Evolutionary conservation across 64 coral and sea anemone genomes (phyloP).

Genomic region (Dendronephthya gigantea): DNA sequence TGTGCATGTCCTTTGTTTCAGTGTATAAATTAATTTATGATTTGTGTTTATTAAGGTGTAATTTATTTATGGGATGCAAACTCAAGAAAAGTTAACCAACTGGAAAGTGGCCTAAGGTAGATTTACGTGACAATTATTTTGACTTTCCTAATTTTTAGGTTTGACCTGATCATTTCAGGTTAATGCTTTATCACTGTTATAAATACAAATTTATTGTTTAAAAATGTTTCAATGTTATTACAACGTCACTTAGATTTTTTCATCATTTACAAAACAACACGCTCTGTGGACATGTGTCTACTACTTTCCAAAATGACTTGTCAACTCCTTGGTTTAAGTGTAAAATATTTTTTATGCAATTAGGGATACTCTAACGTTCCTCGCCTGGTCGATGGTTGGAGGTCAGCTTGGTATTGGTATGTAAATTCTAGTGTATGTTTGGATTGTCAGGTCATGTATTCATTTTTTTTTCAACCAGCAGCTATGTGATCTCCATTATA

Average conservation of each 20-base stretch:
- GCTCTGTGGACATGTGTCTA: background rate
- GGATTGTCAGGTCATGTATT: background rate
- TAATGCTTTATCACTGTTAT: too few relatives aligned
- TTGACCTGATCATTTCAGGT: too few relatives aligned
- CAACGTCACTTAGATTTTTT: too few relatives aligned
- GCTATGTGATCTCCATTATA: background rate
- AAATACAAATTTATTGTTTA: too few relatives aligned
- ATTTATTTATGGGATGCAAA: slow-evolving; percentile 98
- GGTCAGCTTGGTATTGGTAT: slow-evolving; percentile 84
- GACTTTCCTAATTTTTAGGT: too few relatives aligned
- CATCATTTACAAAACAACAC: too few relatives aligned
- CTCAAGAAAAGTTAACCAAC: slow-evolving; percentile 62
- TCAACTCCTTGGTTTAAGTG: background rate
- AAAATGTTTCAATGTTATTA: too few relatives aligned
- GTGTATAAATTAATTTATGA: too few relatives aligned
- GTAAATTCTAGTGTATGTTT: background rate
- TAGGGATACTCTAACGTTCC: slow-evolving; percentile 76
- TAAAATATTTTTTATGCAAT: background rate
- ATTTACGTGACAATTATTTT: background rate
- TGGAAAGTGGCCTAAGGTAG: slow-evolving; percentile 95
- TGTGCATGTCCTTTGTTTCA: background rate
- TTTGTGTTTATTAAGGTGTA: slow-evolving; percentile 47
- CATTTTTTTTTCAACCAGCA: background rate
- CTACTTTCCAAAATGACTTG: background rate
- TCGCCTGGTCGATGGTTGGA: slow-evolving; percentile 90